Conservation (phyloP, 2,113 vertebrate genomes). For the Montifringilla adamsi region DNA sequence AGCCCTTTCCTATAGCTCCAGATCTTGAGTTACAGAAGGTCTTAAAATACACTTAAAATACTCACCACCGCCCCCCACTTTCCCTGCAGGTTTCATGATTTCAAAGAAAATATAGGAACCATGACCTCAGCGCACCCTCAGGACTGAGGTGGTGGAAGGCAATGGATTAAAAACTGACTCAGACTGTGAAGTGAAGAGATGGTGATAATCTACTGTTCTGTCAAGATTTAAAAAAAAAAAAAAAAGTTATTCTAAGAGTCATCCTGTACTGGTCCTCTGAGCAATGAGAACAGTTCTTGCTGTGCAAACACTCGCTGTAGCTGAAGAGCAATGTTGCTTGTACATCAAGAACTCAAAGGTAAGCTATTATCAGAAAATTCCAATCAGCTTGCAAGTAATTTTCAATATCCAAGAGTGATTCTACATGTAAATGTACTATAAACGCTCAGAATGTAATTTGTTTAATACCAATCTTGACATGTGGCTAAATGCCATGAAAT, state of each 20-base stretch:
- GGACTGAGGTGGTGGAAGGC: neutral
- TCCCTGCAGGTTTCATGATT: neutral
- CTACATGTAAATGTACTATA: neutral
- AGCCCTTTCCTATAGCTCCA: constrained; percentile 32
- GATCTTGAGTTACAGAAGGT: constrained; percentile 13
- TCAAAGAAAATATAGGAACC: constrained; percentile 13
- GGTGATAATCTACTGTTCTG: neutral
- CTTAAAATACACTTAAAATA: neutral
- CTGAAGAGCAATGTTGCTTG: neutral
- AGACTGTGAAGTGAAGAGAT: neutral
- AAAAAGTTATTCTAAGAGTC: neutral
- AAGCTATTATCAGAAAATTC: neutral
- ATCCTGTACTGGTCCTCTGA: neutral
- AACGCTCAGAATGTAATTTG: neutral
- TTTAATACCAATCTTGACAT: neutral
- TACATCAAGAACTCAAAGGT: neutral
- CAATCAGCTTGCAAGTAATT: neutral
- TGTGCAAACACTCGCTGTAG: neutral
- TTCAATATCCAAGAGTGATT: neutral
- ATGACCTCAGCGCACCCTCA: constrained; percentile 12
- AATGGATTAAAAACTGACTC: constrained; percentile 2
- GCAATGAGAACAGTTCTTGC: neutral
- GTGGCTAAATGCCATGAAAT: neutral
- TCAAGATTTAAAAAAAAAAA: neutral
- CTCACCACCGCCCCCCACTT: neutral